Evolutionary conservation across 2,888 invertebrate species (phyloP).

Genomic region (Thereva unica): DNA sequence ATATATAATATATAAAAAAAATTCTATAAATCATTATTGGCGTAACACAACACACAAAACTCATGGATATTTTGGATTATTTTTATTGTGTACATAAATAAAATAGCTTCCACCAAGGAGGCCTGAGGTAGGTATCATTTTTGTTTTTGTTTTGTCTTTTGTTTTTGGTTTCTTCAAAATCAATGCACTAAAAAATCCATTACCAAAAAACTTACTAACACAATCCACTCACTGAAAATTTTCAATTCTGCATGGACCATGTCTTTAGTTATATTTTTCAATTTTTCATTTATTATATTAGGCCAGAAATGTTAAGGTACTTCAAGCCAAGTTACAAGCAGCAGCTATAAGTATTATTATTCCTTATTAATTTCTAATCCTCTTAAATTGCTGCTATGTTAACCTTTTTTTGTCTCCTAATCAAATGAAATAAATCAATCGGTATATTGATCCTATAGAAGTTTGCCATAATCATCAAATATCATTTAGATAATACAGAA

Average conservation of each 20-base stretch:
- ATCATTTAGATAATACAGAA: too few species aligned
- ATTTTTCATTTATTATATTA: too few species aligned
- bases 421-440: too few species aligned
- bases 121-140: conserved; percentile 78
- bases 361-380: too few species aligned
- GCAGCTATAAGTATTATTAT: too few species aligned
- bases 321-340: too few species aligned
- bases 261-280: too few species aligned
- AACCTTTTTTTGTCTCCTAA: too few species aligned
- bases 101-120: conserved; percentile 81
- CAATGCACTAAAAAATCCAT: conserved; percentile 10
- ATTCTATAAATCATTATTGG: not conserved
- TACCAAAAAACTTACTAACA: conserved; percentile 7
- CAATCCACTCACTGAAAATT: conserved; percentile 8
- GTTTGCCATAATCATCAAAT: too few species aligned
- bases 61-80: conserved; percentile 41
- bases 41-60: not conserved
- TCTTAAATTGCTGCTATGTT: too few species aligned
- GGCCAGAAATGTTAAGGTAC: too few species aligned
- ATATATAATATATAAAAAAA: conserved; percentile 27
- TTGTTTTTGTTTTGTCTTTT: conserved; percentile 40
- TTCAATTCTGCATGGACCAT: conserved; percentile 13
- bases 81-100: conserved; percentile 36
- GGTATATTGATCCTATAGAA: too few species aligned
- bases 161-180: conserved; percentile 4